Conservation (phyloP, 2,888 invertebrate genomes). For the Ceramica pisi region DNA sequence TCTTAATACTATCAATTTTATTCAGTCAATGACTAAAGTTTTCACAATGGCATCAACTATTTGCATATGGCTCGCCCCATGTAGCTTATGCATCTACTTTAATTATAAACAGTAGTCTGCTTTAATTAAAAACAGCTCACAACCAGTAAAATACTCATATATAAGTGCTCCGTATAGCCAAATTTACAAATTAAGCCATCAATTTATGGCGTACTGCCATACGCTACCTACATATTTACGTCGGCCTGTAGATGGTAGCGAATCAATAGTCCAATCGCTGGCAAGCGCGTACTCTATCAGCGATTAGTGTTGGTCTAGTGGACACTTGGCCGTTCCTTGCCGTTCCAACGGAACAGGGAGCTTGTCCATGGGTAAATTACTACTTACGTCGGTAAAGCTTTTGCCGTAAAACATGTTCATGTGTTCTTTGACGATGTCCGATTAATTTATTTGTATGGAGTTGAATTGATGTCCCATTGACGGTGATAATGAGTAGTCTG, state of each 20-base stretch:
- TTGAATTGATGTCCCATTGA: conserved; percentile 12
- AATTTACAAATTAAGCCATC: conserved; percentile 58
- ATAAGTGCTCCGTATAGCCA: conserved; percentile 1
- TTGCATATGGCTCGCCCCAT: background rate
- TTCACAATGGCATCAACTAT: background rate
- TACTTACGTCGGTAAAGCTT: conserved; percentile 68
- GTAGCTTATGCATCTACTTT: background rate
- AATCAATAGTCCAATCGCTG: conserved; percentile 88
- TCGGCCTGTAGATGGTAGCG: conserved; percentile 71
- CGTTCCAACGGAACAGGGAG: conserved; percentile 73
- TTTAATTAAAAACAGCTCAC: conserved; percentile 5
- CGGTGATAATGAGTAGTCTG: conserved; percentile 33
- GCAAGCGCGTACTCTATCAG: conserved; percentile 88
- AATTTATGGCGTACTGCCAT: conserved; percentile 60
- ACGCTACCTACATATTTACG: conserved; percentile 60
- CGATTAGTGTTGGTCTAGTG: conserved; percentile 89
- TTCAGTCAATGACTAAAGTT: background rate
- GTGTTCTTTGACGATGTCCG: conserved; percentile 27
- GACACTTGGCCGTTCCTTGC: conserved; percentile 81
- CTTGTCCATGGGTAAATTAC: conserved; percentile 76
- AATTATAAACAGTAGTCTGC: background rate
- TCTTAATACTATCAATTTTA: too few species aligned
- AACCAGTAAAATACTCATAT: background rate
- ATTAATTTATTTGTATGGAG: conserved; percentile 41
- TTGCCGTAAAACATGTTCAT: conserved; percentile 52